Evolutionary conservation across 1,140 invertebrate species (phyloP).

Genomic region (Saccostrea cuccullata): DNA sequence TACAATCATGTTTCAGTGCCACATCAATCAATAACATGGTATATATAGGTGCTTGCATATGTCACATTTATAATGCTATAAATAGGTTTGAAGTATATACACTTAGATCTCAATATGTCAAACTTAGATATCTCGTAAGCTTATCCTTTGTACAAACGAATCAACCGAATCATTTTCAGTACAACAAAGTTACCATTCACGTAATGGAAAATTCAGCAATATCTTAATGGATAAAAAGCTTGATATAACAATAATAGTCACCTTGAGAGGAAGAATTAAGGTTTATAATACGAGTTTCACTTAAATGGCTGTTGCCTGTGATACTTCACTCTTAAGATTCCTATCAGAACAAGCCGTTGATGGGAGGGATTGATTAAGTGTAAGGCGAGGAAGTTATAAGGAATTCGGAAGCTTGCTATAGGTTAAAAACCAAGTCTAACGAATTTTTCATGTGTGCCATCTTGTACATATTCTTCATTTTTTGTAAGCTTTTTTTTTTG

Average conservation of each 20-base stretch:
- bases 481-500: too few species aligned
- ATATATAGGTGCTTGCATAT: too few species aligned
- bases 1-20: too few species aligned
- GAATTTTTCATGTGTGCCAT: too few species aligned
- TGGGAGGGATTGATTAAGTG: neutral
- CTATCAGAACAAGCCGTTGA: neutral
- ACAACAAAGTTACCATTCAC: neutral
- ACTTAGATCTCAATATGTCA: too few species aligned
- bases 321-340: conserved; percentile 17
- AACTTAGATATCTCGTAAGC: too few species aligned
- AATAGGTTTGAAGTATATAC: too few species aligned
- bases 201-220: neutral
- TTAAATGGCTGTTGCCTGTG: neutral
- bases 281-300: neutral
- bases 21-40: too few species aligned
- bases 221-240: neutral
- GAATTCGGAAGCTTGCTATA: conserved; percentile 11
- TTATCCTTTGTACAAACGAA: neutral
- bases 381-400: neutral
- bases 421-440: neutral
- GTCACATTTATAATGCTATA: too few species aligned
- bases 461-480: too few species aligned
- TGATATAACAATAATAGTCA: neutral
- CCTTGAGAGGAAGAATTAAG: neutral
- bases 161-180: neutral